Evolutionary conservation across 2,113 vertebrate genomes (phyloP).

Genomic region (Fregata magnificens): DNA sequence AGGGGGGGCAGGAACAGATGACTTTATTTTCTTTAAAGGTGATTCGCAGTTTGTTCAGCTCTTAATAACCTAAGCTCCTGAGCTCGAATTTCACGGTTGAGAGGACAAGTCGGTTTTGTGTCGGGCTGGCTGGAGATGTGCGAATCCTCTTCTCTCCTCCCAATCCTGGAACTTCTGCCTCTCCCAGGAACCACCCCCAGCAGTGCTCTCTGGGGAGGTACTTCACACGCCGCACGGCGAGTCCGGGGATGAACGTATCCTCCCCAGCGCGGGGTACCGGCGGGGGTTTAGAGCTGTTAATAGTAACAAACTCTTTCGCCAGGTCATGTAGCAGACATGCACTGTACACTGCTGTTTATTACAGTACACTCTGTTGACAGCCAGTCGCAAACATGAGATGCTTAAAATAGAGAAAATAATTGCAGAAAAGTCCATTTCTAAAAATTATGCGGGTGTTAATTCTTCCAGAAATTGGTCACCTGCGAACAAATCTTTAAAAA

Average conservation of each 20-base stretch:
- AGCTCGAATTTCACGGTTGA: not conserved
- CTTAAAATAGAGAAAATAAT: slow-evolving; percentile 4
- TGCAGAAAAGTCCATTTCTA: not conserved
- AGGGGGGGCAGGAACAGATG: not conserved
- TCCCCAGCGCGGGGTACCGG: not conserved
- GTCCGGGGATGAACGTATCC: not conserved
- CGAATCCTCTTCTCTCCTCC: not conserved
- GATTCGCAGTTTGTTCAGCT: not conserved
- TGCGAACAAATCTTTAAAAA: not conserved
- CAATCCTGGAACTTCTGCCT: not conserved
- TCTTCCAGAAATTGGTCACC: not conserved
- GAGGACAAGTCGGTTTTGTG: not conserved
- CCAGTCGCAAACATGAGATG: not conserved
- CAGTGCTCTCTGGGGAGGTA: not conserved
- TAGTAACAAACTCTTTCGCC: not conserved
- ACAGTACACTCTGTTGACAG: not conserved
- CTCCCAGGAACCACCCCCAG: not conserved
- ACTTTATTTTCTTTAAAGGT: not conserved
- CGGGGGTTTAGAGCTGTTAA: not conserved
- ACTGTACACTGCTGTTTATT: not conserved
- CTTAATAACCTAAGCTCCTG: not conserved
- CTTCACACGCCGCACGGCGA: not conserved
- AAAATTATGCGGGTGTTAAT: not conserved
- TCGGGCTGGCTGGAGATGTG: not conserved
- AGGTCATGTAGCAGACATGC: not conserved